These are phyloP conservation scores for Gyps fulvus DNA, from an alignment of 2,113 vertebrate genomes.

Conservation along the genomic window DNA sequence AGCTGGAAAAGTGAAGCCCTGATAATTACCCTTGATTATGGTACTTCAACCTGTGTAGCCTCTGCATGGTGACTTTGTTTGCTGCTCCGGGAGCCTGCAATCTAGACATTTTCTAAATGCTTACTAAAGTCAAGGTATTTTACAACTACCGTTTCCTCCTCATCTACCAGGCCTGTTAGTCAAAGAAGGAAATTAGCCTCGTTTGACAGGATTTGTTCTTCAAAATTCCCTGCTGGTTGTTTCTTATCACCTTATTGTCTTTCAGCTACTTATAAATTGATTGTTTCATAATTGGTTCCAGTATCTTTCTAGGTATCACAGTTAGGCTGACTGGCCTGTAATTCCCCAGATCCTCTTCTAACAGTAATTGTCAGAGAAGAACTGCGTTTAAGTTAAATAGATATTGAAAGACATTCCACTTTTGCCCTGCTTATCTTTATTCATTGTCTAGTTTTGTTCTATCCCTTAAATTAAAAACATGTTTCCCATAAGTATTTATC, in stretches of 20 bases:
- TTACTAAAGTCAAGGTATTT: not conserved
- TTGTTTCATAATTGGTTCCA: slow-evolving; percentile 51
- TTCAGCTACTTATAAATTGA: slow-evolving; percentile 43
- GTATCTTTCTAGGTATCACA: slow-evolving; percentile 31
- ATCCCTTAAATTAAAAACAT: slow-evolving; percentile 16
- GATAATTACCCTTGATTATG: not conserved
- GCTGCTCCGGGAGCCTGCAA: not conserved
- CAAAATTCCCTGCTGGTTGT: slow-evolving; percentile 21
- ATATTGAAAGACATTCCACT: slow-evolving; percentile 1
- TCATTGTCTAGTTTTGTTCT: slow-evolving; percentile 24
- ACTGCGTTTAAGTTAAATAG: slow-evolving; percentile 25
- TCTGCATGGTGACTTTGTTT: not conserved
- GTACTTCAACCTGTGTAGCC: not conserved
- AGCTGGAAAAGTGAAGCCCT: not conserved
- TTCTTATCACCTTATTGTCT: slow-evolving; percentile 48
- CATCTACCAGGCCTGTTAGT: not conserved
- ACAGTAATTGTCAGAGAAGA: slow-evolving; percentile 29
- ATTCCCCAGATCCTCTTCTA: slow-evolving; percentile 35
- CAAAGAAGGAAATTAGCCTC: slow-evolving; percentile 4
- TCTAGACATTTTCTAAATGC: not conserved
- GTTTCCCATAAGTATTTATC: not conserved
- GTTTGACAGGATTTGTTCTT: slow-evolving; percentile 35
- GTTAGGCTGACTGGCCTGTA: slow-evolving; percentile 30
- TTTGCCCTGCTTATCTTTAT: slow-evolving; percentile 47
- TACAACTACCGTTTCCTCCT: not conserved